phyloP scores from a whole-genome alignment of 2,113 vertebrate genomes.

The Charina bottae region DNA sequence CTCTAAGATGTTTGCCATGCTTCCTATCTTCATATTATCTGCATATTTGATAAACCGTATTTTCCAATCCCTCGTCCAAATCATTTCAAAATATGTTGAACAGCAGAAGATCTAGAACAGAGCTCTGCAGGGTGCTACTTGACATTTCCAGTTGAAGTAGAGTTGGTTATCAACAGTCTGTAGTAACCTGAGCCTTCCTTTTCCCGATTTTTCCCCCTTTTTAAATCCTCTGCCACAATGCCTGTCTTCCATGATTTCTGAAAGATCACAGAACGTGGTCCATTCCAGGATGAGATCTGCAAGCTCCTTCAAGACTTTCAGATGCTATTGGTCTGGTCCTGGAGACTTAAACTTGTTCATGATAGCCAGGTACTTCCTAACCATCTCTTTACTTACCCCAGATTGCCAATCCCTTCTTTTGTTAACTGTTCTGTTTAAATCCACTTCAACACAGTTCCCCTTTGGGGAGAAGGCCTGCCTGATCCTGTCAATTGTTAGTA shows the following conservation, averaged over 20 bases:
- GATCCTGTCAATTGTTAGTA: not conserved
- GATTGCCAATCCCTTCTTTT: not conserved
- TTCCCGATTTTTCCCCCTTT: not conserved
- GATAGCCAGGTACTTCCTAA: not conserved
- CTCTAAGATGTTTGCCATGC: not conserved
- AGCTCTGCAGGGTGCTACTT: not conserved
- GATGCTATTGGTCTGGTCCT: not conserved
- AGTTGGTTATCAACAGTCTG: not conserved
- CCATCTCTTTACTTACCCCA: not conserved
- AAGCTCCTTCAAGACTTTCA: not conserved
- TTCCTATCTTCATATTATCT: not conserved
- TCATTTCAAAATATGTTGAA: not conserved
- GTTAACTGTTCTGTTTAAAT: not conserved
- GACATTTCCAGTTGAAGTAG: not conserved
- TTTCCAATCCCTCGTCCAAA: not conserved
- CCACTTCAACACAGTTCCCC: not conserved
- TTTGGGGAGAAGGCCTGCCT: not conserved
- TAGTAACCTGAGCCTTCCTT: not conserved
- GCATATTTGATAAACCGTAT: not conserved
- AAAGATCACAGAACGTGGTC: not conserved
- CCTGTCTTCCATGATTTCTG: not conserved
- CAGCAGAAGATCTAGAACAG: not conserved
- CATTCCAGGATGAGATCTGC: not conserved
- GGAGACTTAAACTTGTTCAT: not conserved
- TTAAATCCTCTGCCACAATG: not conserved